A percentile compares a stretch with the other conserved stretches of the same genome.
These are phyloP conservation scores for Bombycilla garrulus DNA, from an alignment of 2,113 vertebrate genomes.

Conservation along the genomic window DNA sequence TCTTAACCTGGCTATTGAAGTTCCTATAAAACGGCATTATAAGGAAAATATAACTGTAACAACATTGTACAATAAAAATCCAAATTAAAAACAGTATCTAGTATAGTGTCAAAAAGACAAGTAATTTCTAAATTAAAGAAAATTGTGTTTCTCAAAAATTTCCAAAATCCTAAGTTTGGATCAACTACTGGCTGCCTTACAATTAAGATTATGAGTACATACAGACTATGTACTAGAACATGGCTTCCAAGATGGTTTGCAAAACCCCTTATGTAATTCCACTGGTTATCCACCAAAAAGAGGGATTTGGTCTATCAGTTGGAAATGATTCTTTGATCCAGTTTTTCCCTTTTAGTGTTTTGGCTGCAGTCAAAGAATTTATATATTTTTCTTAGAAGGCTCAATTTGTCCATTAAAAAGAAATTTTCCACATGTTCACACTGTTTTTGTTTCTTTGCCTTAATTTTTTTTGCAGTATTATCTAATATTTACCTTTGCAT, in stretches of 20 bases:
- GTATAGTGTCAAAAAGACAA: background rate
- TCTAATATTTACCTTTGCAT: background rate
- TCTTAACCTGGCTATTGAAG: background rate
- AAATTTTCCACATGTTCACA: background rate
- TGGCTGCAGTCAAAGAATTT: background rate
- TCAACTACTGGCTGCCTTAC: background rate
- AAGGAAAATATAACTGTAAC: background rate
- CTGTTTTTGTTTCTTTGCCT: background rate
- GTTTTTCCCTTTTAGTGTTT: background rate
- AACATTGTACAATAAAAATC: background rate
- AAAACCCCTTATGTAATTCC: background rate
- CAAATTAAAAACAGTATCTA: background rate
- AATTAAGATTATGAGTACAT: background rate
- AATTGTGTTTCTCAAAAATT: background rate
- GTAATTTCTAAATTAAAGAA: background rate
- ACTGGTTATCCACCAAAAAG: background rate
- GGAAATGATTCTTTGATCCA: background rate
- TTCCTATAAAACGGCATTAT: background rate
- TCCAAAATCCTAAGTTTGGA: background rate
- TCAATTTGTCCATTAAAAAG: background rate
- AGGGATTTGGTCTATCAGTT: background rate
- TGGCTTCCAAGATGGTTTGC: background rate
- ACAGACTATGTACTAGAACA: background rate
- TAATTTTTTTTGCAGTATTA: background rate
- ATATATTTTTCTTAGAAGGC: background rate